Evolutionary conservation across 2,888 invertebrate genomes (phyloP).

Genomic region (Erebia palarica): DNA sequence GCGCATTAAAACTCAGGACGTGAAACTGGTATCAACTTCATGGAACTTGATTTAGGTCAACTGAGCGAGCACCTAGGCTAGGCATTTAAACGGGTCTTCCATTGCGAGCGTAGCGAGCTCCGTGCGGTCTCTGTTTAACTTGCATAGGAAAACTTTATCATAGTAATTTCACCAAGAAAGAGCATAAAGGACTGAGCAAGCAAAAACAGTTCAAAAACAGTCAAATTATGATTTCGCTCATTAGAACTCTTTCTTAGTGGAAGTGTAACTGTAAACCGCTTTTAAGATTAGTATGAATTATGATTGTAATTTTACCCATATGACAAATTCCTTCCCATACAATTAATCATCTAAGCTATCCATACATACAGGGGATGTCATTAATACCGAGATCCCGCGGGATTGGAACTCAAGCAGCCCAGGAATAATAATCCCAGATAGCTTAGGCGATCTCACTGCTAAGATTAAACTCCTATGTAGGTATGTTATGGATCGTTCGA

Average conservation of each 20-base stretch:
- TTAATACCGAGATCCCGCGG: neutral
- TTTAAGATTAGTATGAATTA: too few relatives aligned
- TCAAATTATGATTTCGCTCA: too few relatives aligned
- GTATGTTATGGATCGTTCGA: neutral
- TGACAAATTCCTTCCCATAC: neutral
- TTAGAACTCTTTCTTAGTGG: too few relatives aligned
- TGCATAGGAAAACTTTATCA: too few relatives aligned
- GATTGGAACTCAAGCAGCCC: neutral
- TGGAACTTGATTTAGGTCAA: constrained; percentile 1
- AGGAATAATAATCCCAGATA: neutral
- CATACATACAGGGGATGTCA: neutral
- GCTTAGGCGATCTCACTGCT: neutral
- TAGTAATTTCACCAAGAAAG: too few relatives aligned
- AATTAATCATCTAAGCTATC: neutral
- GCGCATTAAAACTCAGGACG: neutral
- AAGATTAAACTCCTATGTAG: neutral
- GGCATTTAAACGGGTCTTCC: too few relatives aligned
- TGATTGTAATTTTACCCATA: neutral
- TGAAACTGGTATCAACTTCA: neutral
- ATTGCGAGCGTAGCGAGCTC: too few relatives aligned
- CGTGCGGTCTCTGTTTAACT: too few relatives aligned
- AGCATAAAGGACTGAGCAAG: too few relatives aligned
- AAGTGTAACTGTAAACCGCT: too few relatives aligned
- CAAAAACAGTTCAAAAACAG: too few relatives aligned
- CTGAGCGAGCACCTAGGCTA: neutral